Evolutionary conservation across 2,888 invertebrate species (phyloP).

Genomic region (Villa cingulata): DNA sequence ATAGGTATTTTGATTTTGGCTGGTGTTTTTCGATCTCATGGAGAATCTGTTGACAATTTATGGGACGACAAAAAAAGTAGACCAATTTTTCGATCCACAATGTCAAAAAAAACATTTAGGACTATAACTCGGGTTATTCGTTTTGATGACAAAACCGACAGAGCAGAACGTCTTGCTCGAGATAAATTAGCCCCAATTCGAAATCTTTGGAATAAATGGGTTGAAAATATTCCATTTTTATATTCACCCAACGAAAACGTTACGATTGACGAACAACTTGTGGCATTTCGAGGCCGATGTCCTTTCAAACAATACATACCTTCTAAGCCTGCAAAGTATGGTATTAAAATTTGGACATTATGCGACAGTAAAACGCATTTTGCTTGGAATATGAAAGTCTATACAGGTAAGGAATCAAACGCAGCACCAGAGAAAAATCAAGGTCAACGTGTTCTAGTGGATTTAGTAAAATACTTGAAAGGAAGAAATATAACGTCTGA

Average conservation of each 20-base stretch:
- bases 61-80: not conserved
- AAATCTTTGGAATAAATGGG: not conserved
- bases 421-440: no score
- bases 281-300: constrained; percentile 5
- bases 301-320: constrained; percentile 8
- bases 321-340: constrained; percentile 7
- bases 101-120: not conserved
- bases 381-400: constrained; percentile 2
- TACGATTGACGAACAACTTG: constrained; percentile 5
- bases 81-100: not conserved
- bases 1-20: not conserved
- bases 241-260: constrained; percentile 5
- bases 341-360: constrained; percentile 6
- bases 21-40: not conserved
- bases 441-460: no score
- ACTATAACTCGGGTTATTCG: not conserved
- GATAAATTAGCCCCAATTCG: no score
- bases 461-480: no score
- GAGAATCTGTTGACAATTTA: not conserved
- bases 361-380: constrained; percentile 6
- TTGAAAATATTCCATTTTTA: not conserved
- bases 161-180: not conserved
- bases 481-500: no score
- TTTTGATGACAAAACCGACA: not conserved
- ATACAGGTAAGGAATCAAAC: not conserved